These are phyloP conservation scores for Astyanax mexicanus DNA, from an alignment of 2,797 vertebrate species.

Conservation along the genomic window DNA sequence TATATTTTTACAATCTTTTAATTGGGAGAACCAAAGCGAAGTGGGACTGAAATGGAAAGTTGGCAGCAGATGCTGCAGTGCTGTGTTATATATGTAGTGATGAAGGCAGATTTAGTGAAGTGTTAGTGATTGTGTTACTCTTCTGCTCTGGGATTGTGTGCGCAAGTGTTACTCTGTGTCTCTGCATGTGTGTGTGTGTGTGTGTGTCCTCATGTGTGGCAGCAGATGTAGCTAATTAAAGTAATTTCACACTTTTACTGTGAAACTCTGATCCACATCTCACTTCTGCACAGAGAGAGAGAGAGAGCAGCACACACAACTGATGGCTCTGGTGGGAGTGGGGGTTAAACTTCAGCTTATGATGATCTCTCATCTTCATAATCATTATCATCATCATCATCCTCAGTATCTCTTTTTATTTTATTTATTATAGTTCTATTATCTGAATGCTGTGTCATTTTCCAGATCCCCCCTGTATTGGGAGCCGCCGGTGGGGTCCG, in stretches of 20 bases:
- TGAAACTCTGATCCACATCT: conserved; percentile 40
- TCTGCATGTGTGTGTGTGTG: conserved; percentile 7
- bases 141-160: conserved; percentile 36
- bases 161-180: conserved; percentile 35
- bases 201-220: not conserved
- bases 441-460: conserved; percentile 41
- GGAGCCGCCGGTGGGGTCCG: conserved; percentile 51
- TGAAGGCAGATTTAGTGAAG: conserved; percentile 34
- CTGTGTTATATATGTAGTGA: conserved; percentile 10
- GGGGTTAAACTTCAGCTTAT: not conserved
- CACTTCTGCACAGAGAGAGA: conserved; percentile 29
- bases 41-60: not conserved
- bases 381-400: not conserved
- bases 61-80: conserved; percentile 7
- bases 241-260: conserved; percentile 53
- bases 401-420: not conserved
- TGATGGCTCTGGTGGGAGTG: not conserved
- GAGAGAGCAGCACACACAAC: no score
- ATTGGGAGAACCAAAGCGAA: not conserved
- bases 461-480: conserved; percentile 22
- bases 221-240: conserved; percentile 56
- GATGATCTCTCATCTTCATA: conserved; percentile 8
- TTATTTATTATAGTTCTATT: not conserved
- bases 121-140: conserved; percentile 56
- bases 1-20: not conserved